Percentiles rank a stretch among this genome's conserved stretches.
These are phyloP conservation scores for Heliconius ismenius DNA, from an alignment of 2,888 invertebrate species.

Conservation along the genomic window DNA sequence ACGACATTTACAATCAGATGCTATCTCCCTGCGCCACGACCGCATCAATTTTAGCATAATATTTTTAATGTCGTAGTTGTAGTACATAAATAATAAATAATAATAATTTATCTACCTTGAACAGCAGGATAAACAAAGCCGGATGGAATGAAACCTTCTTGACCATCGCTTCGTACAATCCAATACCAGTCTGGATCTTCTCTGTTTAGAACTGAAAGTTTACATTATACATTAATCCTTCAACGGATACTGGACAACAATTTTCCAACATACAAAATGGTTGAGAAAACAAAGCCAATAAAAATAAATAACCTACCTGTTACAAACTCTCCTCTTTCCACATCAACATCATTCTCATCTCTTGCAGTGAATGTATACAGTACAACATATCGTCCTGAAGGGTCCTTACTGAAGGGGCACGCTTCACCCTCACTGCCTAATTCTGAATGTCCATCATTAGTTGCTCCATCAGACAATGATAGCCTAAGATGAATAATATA, in stretches of 20 bases:
- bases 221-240: neutral
- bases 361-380: constrained; percentile 95
- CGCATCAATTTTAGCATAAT: no score
- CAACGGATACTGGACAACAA: neutral
- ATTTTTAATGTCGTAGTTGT: no score
- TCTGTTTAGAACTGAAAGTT: constrained; percentile 88
- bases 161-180: constrained; percentile 95
- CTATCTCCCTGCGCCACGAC: no score
- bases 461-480: constrained; percentile 73
- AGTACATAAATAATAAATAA: no score
- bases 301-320: constrained; percentile 79
- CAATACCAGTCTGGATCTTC: constrained; percentile 99
- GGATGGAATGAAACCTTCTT: constrained; percentile 97
- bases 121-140: constrained; percentile 95
- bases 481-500: constrained; percentile 50
- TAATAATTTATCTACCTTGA: constrained; percentile 79
- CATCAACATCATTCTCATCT: constrained; percentile 96
- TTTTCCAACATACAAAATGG: neutral
- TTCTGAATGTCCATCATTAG: constrained; percentile 76
- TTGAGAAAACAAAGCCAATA: neutral
- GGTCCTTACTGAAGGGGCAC: constrained; percentile 89
- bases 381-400: constrained; percentile 94
- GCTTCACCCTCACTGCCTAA: constrained; percentile 82
- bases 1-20: no score
- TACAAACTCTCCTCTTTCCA: constrained; percentile 97